These are phyloP conservation scores for Elaphurus davidianus DNA, from an alignment of 2,113 vertebrate species.

Conservation along the genomic window DNA sequence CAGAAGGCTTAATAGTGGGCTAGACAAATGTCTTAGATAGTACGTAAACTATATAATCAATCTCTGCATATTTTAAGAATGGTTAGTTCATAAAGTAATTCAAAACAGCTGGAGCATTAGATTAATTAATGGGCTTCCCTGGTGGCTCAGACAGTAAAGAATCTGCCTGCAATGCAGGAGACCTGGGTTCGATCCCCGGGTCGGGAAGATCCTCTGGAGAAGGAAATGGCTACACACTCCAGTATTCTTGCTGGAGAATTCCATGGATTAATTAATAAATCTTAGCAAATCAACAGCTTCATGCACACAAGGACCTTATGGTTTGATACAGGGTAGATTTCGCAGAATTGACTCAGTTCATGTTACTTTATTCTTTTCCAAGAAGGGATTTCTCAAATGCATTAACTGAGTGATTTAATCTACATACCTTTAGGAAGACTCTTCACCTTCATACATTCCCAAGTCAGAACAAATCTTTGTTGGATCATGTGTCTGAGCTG, in stretches of 20 bases:
- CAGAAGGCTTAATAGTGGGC: constrained; percentile 2
- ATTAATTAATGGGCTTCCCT: background rate
- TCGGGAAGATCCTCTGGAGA: background rate
- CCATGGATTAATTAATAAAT: constrained; percentile 8
- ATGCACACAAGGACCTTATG: background rate
- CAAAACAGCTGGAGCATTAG: background rate
- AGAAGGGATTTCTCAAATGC: background rate
- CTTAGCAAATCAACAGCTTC: background rate
- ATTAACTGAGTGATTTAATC: background rate
- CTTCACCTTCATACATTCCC: background rate
- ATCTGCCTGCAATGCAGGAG: background rate
- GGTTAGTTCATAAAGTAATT: constrained; percentile 25
- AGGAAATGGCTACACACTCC: background rate
- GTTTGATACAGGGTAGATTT: constrained; percentile 36
- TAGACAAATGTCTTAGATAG: constrained; percentile 38
- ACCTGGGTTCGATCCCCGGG: background rate
- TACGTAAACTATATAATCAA: background rate
- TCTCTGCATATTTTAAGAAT: constrained; percentile 23
- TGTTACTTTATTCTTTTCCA: constrained; percentile 24
- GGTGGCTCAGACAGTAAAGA: background rate
- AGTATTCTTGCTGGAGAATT: background rate
- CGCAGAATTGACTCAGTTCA: background rate
- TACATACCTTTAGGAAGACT: background rate
- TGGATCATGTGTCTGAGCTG: background rate
- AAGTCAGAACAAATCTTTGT: background rate